These are phyloP conservation scores for Archegozetes longisetosus DNA, from an alignment of 1,140 invertebrate genomes.

Conservation along the genomic window DNA sequence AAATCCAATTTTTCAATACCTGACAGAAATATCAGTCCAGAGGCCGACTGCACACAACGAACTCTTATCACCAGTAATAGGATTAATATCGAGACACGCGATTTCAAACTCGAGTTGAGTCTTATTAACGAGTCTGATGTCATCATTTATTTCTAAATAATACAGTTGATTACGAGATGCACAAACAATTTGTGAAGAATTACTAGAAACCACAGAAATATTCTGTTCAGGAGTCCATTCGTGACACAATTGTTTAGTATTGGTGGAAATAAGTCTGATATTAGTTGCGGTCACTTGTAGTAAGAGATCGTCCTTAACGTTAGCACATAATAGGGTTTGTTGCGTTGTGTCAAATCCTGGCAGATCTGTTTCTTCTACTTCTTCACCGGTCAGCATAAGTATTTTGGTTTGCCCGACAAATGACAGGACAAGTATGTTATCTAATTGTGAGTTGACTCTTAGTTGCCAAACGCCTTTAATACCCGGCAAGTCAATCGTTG, in stretches of 20 bases:
- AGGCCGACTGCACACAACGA: slow-evolving; percentile 77
- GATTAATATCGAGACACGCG: slow-evolving; percentile 86
- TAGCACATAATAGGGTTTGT: slow-evolving; percentile 83
- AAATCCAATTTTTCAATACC: slow-evolving; percentile 36
- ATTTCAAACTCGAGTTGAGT: slow-evolving; percentile 71
- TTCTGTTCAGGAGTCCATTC: slow-evolving; percentile 65
- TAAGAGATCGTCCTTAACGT: slow-evolving; percentile 61
- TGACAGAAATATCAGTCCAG: slow-evolving; percentile 91
- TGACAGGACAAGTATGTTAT: slow-evolving; percentile 78
- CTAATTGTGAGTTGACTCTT: slow-evolving; percentile 47
- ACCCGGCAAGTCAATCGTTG: slow-evolving; percentile 85
- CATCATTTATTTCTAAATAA: slow-evolving; percentile 61
- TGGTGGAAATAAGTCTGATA: slow-evolving; percentile 46
- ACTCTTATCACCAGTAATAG: slow-evolving; percentile 43
- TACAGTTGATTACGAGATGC: slow-evolving; percentile 74
- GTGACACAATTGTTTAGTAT: slow-evolving; percentile 46
- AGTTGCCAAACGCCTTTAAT: slow-evolving; percentile 96
- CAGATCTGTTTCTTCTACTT: slow-evolving; percentile 87
- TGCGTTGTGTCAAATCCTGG: slow-evolving; percentile 69
- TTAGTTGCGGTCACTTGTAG: slow-evolving; percentile 52
- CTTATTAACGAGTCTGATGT: slow-evolving; percentile 30
- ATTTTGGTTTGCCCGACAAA: slow-evolving; percentile 89
- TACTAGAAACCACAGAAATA: slow-evolving; percentile 77
- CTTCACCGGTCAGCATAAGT: slow-evolving; percentile 71
- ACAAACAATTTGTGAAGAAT: slow-evolving; percentile 61